Evolutionary conservation across 53 echinoderm and acorn worm genomes (phyloP), one percentile per base, ranked within the genome.

Genomic region (Temnopleurus reevesii): DNA sequence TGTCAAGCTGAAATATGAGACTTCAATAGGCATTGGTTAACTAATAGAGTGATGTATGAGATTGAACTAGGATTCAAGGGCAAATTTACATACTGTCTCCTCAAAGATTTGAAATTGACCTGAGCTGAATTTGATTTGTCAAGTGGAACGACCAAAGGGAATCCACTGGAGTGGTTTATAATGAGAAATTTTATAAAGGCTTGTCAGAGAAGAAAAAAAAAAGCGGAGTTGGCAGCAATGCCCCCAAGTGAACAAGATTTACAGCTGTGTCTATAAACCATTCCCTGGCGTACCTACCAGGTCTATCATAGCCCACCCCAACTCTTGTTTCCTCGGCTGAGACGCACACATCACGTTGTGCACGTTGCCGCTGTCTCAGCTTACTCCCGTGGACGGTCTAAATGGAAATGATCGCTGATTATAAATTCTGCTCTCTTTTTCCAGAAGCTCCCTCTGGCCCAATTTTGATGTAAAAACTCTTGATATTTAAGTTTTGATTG

Each of bases 211-310:
- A 41, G 27, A 53, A 35, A n/a, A 35, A 41, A 35, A 53, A 35
- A n/a, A 35, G 35, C 8, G 5, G 55, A 83, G 38, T 8, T 83
- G 57, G 9, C 36, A 55, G 54, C 36, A 5, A 29, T 83, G 83
- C 83, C 54, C 55, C 83, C 83, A 35, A 55, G 83, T 83, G 83
- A 55, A 83, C 83, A 83, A 83, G 83, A 83, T 83, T 83, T 83
- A 83, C 83, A 83, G 83, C 83, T 83, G 83, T 83, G 56, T 55
- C 83, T 55, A 83, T 83, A 83, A 55, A 83, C 51, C 54, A 53
- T 34, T 53, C 83, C 83, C 83, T 55, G 27, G 55, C 31, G 57
- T 35, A 56, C 34, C 53, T 83, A 53, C 83, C 57, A 56, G 38
- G 33, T n/a, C 54, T 49, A 35, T 33, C 53, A 30, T 15, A 51